phyloP scores from a whole-genome alignment of 2,888 invertebrate species.

The Scaptomyza parva region DNA sequence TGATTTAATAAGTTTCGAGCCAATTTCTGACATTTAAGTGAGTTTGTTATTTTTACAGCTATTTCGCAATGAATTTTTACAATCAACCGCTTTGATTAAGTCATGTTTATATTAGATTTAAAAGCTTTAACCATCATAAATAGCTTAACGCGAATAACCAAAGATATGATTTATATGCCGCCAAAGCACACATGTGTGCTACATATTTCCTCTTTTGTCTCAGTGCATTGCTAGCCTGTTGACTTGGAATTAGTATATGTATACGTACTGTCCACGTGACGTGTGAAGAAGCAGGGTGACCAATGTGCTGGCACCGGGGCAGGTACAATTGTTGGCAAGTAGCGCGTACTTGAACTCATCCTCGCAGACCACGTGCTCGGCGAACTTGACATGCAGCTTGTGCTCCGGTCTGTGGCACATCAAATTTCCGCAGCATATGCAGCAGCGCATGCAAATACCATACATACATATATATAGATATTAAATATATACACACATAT shows the following conservation, averaged over 20 bases:
- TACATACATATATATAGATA: not conserved
- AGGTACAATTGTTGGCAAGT: constrained; percentile 98
- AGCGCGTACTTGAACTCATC: constrained; percentile 99
- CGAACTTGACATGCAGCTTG: constrained; percentile 99
- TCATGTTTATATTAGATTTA: not conserved
- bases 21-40: too few species aligned
- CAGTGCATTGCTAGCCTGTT: constrained; percentile 24
- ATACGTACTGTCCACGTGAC: constrained; percentile 97
- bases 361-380: constrained; percentile 99
- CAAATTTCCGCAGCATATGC: constrained; percentile 56
- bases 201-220: constrained; percentile 31
- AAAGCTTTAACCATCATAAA: not conserved
- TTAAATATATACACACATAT: not conserved
- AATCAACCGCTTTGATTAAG: too few species aligned
- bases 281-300: constrained; percentile 98
- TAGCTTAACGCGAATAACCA: not conserved
- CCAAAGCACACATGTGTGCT: constrained; percentile 47
- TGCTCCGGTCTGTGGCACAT: constrained; percentile 92
- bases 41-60: too few species aligned
- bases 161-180: not conserved
- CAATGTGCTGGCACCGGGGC: constrained; percentile 98
- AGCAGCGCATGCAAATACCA: constrained; percentile 25
- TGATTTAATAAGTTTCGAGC: too few species aligned
- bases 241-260: constrained; percentile 36
- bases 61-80: too few species aligned